Base-by-base conservation (phyloP, 2,113 vertebrate genomes). In the Gambusia affinis region DNA sequence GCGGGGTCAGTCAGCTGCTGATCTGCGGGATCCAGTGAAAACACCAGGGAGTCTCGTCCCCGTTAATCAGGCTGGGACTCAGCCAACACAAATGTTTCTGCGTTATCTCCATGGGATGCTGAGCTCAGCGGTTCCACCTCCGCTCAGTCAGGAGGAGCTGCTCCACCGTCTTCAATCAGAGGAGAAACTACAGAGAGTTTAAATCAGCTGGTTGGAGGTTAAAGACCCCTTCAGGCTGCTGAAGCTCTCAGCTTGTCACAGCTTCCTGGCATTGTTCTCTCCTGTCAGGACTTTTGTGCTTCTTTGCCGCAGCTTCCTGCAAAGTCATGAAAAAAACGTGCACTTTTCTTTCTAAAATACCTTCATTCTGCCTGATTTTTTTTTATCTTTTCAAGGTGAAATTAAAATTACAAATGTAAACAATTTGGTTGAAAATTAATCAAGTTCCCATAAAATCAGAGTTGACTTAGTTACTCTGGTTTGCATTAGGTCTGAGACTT, bases 221-320 rank as follows among this genome's bases (percentile, higher is more conserved):
- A 79, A 87, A 81, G 54, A 80, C 72, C 76, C 79, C 70, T 64
- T 89, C 89, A 77, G 42, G 33, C 22, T 81, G 63, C 76, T 73
- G 78, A 62, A 64, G n/a, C 30, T 30, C 75, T 66, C 8, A 64
- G 66, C 47, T 54, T 54, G 2, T 76, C 69, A 37, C 47, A 66
- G 57, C 78, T 92, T 93, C 91, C 94, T 88, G 77, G 47, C 39
- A 88, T 93, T 94, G 88, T 93, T 83, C 72, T 84, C 30, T 39
- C 44, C 72, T 74, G 37, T 74, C 75, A 73, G 61, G 8, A 28
- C 19, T 3, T 86, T 44, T 79, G 33, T 78, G 30, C 51, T 42
- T n/a, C 37, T 27, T 75, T 29, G 57, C 67, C 60, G 19, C 33
- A 28, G 37, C 67, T 60, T 70, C 35, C 24, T 39, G 17, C 44